Percentiles rank a stretch among this genome's conserved stretches.
Conservation (phyloP, 2,113 vertebrate genomes). For the Lampris incognitus region DNA sequence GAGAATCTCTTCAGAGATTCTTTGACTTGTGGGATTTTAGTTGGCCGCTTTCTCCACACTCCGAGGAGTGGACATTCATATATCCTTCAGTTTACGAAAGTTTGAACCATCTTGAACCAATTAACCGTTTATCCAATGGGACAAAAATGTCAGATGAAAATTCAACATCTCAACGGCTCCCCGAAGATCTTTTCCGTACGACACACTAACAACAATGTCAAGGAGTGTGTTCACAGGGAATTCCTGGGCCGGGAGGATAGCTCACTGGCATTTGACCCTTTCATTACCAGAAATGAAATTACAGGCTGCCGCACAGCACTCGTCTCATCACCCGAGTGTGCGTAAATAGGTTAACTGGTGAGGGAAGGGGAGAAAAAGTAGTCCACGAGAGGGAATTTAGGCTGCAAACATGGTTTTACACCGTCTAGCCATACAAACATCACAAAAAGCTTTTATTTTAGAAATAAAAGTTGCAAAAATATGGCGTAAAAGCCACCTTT, state of each 20-base stretch:
- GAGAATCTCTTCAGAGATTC: slow-evolving; percentile 1
- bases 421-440: no score
- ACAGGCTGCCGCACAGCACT: slow-evolving; percentile 65
- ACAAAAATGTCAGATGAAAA: no score
- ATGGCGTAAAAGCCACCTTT: no score
- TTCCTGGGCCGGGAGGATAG: slow-evolving; percentile 27
- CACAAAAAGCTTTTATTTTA: no score
- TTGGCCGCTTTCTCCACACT: slow-evolving; percentile 9
- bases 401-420: slow-evolving; percentile 1
- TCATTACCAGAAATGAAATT: slow-evolving; percentile 76
- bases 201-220: not conserved
- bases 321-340: slow-evolving; percentile 46
- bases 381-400: not conserved
- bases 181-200: slow-evolving; percentile 12
- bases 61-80: slow-evolving; percentile 10
- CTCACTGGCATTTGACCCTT: slow-evolving; percentile 61
- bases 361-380: slow-evolving; percentile 49
- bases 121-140: no score
- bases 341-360: slow-evolving; percentile 57
- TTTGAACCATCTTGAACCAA: no score
- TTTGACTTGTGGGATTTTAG: slow-evolving; percentile 20
- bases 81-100: not conserved
- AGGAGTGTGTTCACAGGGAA: slow-evolving; percentile 23
- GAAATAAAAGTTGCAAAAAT: no score
- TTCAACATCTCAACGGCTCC: no score